A percentile compares a stretch with the other conserved stretches of the same genome.
phyloP scores from a whole-genome alignment of 2,888 invertebrate species.

The Phaonia tiefii region DNA sequence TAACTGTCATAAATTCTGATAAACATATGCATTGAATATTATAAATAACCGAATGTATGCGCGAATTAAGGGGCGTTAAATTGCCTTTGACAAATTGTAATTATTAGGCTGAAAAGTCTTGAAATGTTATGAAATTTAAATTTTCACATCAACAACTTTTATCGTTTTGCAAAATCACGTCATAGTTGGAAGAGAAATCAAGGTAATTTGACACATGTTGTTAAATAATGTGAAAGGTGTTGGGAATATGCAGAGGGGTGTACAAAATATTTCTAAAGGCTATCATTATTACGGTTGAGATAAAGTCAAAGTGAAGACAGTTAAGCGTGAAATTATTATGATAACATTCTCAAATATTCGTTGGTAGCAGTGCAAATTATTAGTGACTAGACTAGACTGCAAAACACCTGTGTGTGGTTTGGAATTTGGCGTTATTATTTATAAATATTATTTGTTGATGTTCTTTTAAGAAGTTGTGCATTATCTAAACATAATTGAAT shows the following conservation, averaged over 20 bases:
- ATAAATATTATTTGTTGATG: no score
- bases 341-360: background rate
- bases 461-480: no score
- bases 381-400: no score
- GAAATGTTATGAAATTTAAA: background rate
- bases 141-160: no score
- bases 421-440: no score
- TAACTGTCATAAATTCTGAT: no score
- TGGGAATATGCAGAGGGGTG: background rate
- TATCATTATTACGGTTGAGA: no score
- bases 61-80: constrained; percentile 8
- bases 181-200: constrained; percentile 41
- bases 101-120: background rate
- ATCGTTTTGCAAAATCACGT: constrained; percentile 45
- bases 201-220: constrained; percentile 20
- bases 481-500: no score
- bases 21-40: no score
- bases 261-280: background rate
- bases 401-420: background rate
- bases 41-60: no score
- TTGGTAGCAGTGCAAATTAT: no score
- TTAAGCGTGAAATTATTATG: constrained; percentile 6
- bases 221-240: background rate
- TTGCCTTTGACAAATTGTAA: constrained; percentile 8
- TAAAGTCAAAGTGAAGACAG: no score